Percentiles rank a stretch among this genome's conserved stretches.
Evolutionary conservation across 2,113 vertebrate genomes (phyloP).

Genomic region (Pontoporia blainvillei): DNA sequence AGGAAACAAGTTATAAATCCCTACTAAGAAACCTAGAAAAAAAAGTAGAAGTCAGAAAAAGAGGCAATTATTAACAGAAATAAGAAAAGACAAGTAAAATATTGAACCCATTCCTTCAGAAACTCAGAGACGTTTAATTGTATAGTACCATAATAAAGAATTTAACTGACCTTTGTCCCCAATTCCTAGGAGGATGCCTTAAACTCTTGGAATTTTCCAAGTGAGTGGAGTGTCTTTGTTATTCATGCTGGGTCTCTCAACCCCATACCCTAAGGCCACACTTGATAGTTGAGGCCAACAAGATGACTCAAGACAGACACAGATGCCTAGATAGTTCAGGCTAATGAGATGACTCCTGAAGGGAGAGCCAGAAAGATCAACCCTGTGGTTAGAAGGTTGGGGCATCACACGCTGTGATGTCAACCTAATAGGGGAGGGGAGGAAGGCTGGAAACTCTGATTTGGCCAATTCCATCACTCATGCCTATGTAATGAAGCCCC

Average conservation of each 20-base stretch:
- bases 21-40: background rate
- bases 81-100: background rate
- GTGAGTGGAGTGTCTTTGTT: background rate
- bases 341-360: background rate
- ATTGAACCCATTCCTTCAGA: background rate
- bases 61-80: background rate
- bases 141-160: background rate
- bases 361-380: background rate
- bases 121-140: background rate
- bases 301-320: background rate
- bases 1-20: background rate
- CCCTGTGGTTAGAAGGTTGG: background rate
- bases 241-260: background rate
- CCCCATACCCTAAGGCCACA: background rate
- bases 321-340: background rate
- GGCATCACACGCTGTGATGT: background rate
- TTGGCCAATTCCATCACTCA: background rate
- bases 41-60: background rate
- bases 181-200: background rate
- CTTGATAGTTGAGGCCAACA: background rate
- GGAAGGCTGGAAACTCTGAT: background rate
- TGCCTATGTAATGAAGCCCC: background rate
- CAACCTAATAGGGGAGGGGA: background rate
- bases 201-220: background rate
- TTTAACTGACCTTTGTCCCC: background rate